phyloP scores from a whole-genome alignment of 2,113 vertebrate species.

The Pheucticus melanocephalus region DNA sequence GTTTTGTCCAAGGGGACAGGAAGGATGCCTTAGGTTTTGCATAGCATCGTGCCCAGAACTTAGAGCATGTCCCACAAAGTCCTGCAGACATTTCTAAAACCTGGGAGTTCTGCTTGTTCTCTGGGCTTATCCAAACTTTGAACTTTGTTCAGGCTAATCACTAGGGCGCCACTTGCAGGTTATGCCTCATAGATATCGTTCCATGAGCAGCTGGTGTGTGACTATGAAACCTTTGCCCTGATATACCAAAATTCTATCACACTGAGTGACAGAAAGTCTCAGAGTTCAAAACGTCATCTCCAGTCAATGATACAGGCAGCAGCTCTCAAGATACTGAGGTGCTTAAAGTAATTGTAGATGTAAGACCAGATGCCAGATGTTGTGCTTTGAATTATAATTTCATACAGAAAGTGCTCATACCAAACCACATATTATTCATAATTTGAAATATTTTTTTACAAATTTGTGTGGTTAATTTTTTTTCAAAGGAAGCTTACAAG shows the following conservation, averaged over 20 bases:
- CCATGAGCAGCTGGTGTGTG: background rate
- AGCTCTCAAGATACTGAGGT: background rate
- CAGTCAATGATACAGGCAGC: background rate
- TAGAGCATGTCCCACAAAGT: background rate
- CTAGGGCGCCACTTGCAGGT: background rate
- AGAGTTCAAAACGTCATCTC: background rate
- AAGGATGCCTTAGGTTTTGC: background rate
- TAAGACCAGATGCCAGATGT: background rate
- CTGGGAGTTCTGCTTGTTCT: background rate
- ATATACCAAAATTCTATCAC: background rate
- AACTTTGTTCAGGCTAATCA: background rate
- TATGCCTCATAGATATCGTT: background rate
- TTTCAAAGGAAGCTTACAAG: background rate
- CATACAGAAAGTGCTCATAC: background rate
- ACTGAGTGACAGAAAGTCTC: background rate
- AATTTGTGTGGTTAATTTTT: background rate
- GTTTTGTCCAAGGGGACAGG: background rate
- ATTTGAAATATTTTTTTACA: background rate
- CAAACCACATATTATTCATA: background rate
- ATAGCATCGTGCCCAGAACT: background rate
- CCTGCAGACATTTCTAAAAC: background rate
- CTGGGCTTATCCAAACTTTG: background rate
- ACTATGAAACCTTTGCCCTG: background rate
- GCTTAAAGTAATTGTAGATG: background rate
- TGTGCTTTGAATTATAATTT: background rate